Evolutionary conservation across 1,140 invertebrate genomes (phyloP).

Genomic region (Sminthurides bifidus): DNA sequence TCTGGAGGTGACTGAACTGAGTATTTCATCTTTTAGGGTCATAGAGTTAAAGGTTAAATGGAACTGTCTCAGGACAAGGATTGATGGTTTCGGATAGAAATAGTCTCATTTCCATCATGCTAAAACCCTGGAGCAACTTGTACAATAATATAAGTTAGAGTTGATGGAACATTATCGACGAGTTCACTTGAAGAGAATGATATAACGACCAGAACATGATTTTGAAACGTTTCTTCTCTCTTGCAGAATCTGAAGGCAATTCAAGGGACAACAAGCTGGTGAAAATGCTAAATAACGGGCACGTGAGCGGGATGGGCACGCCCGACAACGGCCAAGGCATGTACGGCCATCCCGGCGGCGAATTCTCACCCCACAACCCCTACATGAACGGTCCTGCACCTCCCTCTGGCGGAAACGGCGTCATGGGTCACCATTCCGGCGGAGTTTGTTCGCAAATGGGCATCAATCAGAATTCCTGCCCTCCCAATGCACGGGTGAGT

Average conservation of each 20-base stretch:
- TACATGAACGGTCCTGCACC: slow-evolving; percentile 18
- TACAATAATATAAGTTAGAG: too few species aligned
- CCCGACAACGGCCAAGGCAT: slow-evolving; percentile 2
- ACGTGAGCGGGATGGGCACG: slow-evolving; percentile 14
- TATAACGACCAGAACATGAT: too few species aligned
- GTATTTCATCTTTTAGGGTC: too few species aligned
- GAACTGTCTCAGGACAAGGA: too few species aligned
- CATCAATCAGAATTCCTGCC: slow-evolving; percentile 30
- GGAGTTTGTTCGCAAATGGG: slow-evolving; percentile 32
- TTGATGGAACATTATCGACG: too few species aligned
- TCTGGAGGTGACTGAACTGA: too few species aligned
- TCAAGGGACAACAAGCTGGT: background rate
- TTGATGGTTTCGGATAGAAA: too few species aligned
- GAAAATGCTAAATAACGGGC: slow-evolving; percentile 24
- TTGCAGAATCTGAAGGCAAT: background rate
- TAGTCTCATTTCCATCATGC: too few species aligned
- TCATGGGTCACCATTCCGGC: slow-evolving; percentile 31
- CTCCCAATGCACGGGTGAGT: slow-evolving; percentile 27
- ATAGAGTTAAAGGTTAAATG: too few species aligned
- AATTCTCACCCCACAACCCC: slow-evolving; percentile 6
- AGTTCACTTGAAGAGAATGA: too few species aligned
- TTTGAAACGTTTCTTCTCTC: too few species aligned
- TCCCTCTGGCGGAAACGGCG: slow-evolving; percentile 18
- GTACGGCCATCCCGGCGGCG: slow-evolving; percentile 13
- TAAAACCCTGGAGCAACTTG: too few species aligned